These are phyloP conservation scores for Oreochromis niloticus DNA, from an alignment of 2,113 vertebrate species.

Conservation along the genomic window DNA sequence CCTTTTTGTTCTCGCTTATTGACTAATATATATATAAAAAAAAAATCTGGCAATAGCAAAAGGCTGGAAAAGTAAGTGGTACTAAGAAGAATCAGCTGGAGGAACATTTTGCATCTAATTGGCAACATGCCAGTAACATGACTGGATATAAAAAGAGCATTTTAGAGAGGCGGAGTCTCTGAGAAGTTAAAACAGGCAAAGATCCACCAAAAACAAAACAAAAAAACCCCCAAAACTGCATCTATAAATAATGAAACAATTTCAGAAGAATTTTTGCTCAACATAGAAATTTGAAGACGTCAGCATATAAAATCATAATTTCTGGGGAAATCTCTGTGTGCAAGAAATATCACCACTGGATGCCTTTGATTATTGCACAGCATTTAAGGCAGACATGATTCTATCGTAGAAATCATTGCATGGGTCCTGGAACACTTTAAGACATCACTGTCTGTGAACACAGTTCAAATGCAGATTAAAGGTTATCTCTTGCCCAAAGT, in stretches of 20 bases:
- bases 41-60: neutral
- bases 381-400: neutral
- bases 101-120: neutral
- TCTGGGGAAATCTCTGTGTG: neutral
- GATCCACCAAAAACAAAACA: too few species aligned
- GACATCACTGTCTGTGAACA: neutral
- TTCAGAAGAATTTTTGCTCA: neutral
- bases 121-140: neutral
- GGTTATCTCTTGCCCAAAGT: neutral
- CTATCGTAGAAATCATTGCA: neutral
- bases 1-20: neutral
- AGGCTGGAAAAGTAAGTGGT: neutral
- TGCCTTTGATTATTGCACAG: neutral
- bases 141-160: neutral
- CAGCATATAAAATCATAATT: neutral
- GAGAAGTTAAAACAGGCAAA: neutral
- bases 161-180: neutral
- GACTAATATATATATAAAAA: neutral
- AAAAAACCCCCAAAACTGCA: neutral
- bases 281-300: neutral
- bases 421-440: neutral
- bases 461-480: neutral
- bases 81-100: neutral
- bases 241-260: neutral
- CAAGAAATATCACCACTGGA: neutral